Conservation (phyloP, 2,888 invertebrate species). For the Panorpa germanica region DNA sequence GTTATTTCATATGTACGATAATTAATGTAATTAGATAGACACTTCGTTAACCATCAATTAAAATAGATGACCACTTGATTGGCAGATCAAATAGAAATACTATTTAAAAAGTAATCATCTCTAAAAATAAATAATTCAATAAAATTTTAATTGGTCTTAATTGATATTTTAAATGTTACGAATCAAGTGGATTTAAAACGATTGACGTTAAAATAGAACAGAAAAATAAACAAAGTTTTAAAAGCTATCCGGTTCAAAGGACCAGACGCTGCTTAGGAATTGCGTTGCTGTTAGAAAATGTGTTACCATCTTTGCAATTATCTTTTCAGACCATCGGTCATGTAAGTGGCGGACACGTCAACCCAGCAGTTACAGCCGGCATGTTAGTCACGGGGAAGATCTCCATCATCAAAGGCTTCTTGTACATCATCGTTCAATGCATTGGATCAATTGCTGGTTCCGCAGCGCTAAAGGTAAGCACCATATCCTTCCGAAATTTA, state of each 20-base stretch:
- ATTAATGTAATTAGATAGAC: no score
- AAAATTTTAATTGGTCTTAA: slow-evolving; percentile 3
- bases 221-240: no score
- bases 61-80: no score
- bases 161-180: background rate
- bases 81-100: no score
- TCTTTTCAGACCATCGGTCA: slow-evolving; percentile 57
- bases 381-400: slow-evolving; percentile 64
- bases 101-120: no score
- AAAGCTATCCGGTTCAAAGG: no score
- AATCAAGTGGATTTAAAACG: background rate
- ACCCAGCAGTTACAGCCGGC: slow-evolving; percentile 79
- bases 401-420: slow-evolving; percentile 47
- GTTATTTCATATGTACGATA: no score
- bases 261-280: no score
- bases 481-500: slow-evolving; percentile 4
- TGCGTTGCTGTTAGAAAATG: slow-evolving; percentile 5
- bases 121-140: no score
- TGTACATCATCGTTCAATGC: slow-evolving; percentile 70
- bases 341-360: slow-evolving; percentile 79
- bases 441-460: slow-evolving; percentile 67
- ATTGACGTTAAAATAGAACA: no score
- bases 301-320: slow-evolving; percentile 7
- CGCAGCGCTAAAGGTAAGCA: slow-evolving; percentile 40
- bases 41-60: no score